phyloP scores from a whole-genome alignment of 2,113 vertebrate species.

The Chaetops frenatus region DNA sequence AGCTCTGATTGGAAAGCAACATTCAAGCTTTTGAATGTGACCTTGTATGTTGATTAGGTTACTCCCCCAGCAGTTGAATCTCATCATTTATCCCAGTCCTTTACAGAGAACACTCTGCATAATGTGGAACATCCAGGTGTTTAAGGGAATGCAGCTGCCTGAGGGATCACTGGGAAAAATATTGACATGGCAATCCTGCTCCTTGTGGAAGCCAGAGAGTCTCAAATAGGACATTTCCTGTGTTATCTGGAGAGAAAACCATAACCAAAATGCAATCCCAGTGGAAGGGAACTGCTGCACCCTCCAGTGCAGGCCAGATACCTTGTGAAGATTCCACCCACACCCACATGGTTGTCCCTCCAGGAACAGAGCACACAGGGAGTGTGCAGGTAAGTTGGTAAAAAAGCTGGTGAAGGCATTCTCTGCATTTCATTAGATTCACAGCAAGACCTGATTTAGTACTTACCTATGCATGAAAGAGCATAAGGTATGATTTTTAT shows the following conservation, averaged over 20 bases:
- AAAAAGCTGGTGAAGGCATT: not conserved
- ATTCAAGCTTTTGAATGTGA: conserved; percentile 19
- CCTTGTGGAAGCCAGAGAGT: not conserved
- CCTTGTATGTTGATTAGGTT: conserved; percentile 31
- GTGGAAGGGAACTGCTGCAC: not conserved
- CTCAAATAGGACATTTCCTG: not conserved
- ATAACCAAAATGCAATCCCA: not conserved
- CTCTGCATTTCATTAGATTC: not conserved
- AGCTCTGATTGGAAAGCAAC: not conserved
- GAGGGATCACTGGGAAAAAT: not conserved
- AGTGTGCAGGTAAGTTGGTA: not conserved
- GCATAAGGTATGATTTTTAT: not conserved
- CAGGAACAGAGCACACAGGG: not conserved
- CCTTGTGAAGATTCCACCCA: not conserved
- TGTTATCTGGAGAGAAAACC: not conserved
- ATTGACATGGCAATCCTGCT: not conserved
- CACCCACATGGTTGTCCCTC: not conserved
- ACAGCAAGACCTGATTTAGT: not conserved
- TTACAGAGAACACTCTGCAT: not conserved
- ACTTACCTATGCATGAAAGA: not conserved
- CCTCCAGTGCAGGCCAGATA: not conserved
- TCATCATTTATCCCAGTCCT: not conserved
- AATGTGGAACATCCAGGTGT: conserved; percentile 3
- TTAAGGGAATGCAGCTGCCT: not conserved
- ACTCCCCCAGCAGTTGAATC: not conserved